These are phyloP conservation scores for Macropodus opercularis DNA, from an alignment of 2,797 vertebrate species.

Conservation along the genomic window DNA sequence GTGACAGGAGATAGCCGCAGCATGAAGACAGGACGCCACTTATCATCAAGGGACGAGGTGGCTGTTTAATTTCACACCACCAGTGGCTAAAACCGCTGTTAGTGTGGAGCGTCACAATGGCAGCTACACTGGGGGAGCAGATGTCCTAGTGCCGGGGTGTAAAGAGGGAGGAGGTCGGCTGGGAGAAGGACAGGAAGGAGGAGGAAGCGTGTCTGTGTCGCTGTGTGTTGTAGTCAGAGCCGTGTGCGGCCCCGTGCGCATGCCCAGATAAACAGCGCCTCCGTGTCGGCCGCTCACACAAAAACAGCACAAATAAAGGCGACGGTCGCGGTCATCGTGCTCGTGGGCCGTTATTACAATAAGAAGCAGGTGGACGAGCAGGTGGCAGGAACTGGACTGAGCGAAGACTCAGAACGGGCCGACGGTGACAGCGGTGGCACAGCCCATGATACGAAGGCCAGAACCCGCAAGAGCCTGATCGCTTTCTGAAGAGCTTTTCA, in stretches of 20 bases:
- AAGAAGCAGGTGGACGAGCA: slow-evolving; percentile 21
- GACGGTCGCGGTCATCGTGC: slow-evolving; percentile 9
- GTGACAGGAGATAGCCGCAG: slow-evolving; percentile 75
- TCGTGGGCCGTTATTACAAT: slow-evolving; percentile 42
- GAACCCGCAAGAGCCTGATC: slow-evolving; percentile 81
- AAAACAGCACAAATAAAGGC: slow-evolving; percentile 35
- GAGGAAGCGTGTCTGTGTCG: slow-evolving; percentile 38
- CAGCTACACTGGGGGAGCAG: slow-evolving; percentile 75
- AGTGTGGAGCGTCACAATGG: slow-evolving; percentile 76
- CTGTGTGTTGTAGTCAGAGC: slow-evolving; percentile 55
- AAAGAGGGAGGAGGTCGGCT: slow-evolving; percentile 66
- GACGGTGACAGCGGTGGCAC: slow-evolving; percentile 17
- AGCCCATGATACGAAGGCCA: slow-evolving; percentile 41
- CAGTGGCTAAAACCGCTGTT: slow-evolving; percentile 78
- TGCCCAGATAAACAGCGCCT: slow-evolving; percentile 48
- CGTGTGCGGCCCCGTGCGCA: slow-evolving; percentile 49
- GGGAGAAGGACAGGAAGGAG: slow-evolving; percentile 48
- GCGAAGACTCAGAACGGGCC: too few species aligned
- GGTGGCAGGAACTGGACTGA: not conserved
- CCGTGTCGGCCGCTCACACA: slow-evolving; percentile 24
- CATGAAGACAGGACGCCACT: slow-evolving; percentile 78
- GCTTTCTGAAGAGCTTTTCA: slow-evolving; percentile 87
- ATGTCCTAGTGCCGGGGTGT: slow-evolving; percentile 76
- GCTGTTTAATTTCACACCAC: slow-evolving; percentile 83
- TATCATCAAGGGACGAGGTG: slow-evolving; percentile 78